Conservation (phyloP, 2,113 vertebrate species). For the Epinephelus fuscoguttatus region DNA sequence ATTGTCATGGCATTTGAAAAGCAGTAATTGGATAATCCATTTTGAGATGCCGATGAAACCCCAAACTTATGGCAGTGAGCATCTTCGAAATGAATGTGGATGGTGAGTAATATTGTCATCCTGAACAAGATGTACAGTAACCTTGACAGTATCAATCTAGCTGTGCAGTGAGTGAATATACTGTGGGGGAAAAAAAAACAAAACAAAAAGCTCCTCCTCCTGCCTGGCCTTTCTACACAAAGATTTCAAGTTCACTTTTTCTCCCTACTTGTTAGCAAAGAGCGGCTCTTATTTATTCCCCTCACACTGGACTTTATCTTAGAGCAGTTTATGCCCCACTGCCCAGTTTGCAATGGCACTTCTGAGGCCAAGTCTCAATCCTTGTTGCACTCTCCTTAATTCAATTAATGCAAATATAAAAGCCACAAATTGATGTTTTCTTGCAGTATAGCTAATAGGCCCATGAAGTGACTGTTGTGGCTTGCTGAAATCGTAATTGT, state of each 20-base stretch:
- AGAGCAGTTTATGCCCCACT: conserved; percentile 26
- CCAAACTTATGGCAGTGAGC: conserved; percentile 10
- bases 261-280: background rate
- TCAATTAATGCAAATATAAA: conserved; percentile 32
- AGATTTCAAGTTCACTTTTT: conserved; percentile 13
- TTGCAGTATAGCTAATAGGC: conserved; percentile 10
- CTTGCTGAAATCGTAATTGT: conserved; percentile 48
- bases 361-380: conserved; percentile 2
- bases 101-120: conserved; percentile 20
- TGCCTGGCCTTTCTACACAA: no score
- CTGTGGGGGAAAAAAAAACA: background rate
- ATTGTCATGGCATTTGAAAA: conserved; percentile 38
- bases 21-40: conserved; percentile 59
- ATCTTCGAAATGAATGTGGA: background rate
- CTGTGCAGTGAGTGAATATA: background rate
- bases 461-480: conserved; percentile 18
- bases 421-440: conserved; percentile 50
- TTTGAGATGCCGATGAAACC: conserved; percentile 40
- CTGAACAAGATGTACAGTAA: conserved; percentile 1
- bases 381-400: conserved; percentile 36
- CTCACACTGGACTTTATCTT: conserved; percentile 36
- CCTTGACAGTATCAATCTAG: background rate
- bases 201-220: background rate
- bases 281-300: conserved; percentile 16
- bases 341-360: conserved; percentile 11